Base-by-base conservation (phyloP, 1,140 invertebrate species). In the Vanessa tameamea region DNA sequence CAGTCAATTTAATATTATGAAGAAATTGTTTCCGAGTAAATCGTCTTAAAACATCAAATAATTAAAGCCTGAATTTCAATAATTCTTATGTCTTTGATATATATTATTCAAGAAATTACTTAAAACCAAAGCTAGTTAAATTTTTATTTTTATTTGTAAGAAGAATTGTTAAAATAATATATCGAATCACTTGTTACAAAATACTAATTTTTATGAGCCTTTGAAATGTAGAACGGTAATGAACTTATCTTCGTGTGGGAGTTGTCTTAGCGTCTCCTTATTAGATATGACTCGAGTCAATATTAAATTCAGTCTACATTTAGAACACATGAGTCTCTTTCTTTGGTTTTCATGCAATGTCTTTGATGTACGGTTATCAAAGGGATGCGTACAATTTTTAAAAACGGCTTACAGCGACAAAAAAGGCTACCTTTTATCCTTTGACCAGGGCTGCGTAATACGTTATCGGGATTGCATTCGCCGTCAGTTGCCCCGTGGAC, bases 381-480 rank as follows among this genome's bases (percentile, higher is more conserved):
- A 86, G 78, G 78, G 80, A 79, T 80, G 79, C 78, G 76, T 84
- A 82, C 81, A 84, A 81, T 79, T 83, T 82, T 73, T 76, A 86
- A 87, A 88, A 86, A 79, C 37, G 80, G 73, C 84, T 81, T 84
- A 81, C 76, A 82, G 73, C 76, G 74, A 77, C 71, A 79, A 82
- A 85, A 83, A 84, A 80, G 68, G 75, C 65, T 64, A 82, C 78
- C 81, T 83, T 85, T 81, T 79, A 86, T 84, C 88, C 84, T 88
- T 89, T 88, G 87, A 88, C 78, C 78, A 82, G 78, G 78, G 76
- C 78, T 85, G 84, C 80, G 77, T 81, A 81, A 82, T 82, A 78
- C 82, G 84, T 84, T 84, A 85, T 87, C 82, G 85, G 76, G 82
- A 88, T 86, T 87, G 87, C 87, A 88, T 84, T 81, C 82, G 76